phyloP scores from a whole-genome alignment of 2,113 vertebrate species.

The Thinocorus orbignyianus region DNA sequence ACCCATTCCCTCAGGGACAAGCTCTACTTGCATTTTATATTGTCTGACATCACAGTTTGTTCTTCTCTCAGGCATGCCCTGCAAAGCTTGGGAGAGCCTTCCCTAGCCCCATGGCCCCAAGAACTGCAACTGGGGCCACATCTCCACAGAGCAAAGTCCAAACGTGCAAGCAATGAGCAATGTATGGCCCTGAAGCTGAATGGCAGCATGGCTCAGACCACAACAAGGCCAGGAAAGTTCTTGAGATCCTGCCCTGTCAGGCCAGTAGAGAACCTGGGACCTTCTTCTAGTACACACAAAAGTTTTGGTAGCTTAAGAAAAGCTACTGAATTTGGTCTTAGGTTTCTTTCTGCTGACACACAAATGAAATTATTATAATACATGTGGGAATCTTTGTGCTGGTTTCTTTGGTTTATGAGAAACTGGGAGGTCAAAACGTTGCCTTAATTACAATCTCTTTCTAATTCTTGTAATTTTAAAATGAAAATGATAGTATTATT shows the following conservation, averaged over 20 bases:
- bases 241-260: neutral
- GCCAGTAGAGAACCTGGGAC: neutral
- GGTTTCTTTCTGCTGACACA: neutral
- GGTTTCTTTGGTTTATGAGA: neutral
- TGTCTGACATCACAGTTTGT: neutral
- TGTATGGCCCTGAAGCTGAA: neutral
- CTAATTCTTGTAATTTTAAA: neutral
- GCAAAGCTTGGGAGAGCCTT: neutral
- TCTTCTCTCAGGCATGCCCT: neutral
- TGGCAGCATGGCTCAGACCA: neutral
- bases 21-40: neutral
- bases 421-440: neutral
- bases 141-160: neutral
- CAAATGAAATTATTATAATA: neutral
- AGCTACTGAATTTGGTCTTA: neutral
- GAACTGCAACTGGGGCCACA: neutral
- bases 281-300: neutral
- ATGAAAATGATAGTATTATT: neutral
- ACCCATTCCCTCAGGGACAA: neutral
- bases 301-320: neutral
- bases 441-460: neutral
- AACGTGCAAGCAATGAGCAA: neutral
- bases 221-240: neutral
- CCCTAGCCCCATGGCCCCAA: too few species aligned
- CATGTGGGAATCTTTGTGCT: accelerated